phyloP scores from a whole-genome alignment of 2,113 vertebrate species.

The Catharus bicknelli region DNA sequence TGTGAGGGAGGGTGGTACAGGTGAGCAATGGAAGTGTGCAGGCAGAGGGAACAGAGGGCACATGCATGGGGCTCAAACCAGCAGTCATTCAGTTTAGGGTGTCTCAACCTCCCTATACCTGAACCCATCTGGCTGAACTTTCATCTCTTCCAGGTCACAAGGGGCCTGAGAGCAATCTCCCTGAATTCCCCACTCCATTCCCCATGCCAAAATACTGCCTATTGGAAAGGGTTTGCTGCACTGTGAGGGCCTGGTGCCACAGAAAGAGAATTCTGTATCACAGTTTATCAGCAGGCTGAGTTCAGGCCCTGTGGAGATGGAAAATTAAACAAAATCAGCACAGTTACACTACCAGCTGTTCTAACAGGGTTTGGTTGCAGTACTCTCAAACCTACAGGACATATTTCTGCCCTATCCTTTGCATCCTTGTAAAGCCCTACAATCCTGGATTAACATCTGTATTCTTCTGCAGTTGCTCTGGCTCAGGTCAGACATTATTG shows the following conservation, averaged over 20 bases:
- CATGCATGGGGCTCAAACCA: accelerated
- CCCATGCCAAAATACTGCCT: neutral
- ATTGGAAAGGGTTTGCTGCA: neutral
- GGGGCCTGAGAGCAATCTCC: neutral
- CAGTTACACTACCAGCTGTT: neutral
- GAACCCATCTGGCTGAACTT: neutral
- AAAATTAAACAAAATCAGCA: neutral
- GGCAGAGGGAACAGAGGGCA: neutral
- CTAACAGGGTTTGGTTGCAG: neutral
- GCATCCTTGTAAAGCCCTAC: neutral
- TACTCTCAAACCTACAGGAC: neutral
- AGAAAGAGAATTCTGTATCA: neutral
- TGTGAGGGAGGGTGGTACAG: neutral
- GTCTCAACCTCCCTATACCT: neutral
- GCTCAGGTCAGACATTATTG: neutral
- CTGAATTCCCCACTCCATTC: neutral
- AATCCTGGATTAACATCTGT: neutral
- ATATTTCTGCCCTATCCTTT: neutral
- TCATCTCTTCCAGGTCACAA: neutral
- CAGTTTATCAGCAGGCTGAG: neutral
- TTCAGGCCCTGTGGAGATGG: neutral
- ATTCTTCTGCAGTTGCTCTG: neutral
- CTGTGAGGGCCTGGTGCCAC: accelerated
- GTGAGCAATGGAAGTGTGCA: neutral
- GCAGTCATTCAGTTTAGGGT: neutral